Base-by-base conservation (phyloP, 1,140 invertebrate genomes). In the Aporrectodea caliginosa region DNA sequence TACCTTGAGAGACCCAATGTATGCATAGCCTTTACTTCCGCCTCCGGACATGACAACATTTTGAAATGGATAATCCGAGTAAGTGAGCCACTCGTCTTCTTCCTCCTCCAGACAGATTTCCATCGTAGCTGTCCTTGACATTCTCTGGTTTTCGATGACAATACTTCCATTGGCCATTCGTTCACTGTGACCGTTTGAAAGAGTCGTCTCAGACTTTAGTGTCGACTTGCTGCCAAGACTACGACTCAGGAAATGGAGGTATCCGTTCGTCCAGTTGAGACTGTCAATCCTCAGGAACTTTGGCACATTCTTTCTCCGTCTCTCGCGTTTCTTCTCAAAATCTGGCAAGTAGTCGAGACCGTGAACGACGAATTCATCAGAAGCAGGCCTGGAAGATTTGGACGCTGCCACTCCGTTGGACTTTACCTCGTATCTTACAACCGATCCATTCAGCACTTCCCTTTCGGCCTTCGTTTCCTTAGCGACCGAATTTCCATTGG, bases 291-390 rank as follows among this genome's bases (percentile, higher is more conserved):
- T n/a, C 14, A 76, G 31, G 31, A 76, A 76, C 43, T 76, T 76
- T 2, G 43, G 34, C 16, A 76, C 75, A 58, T 43, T 1, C 35
- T 76, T 76, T 43, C 35, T 35, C 43, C 35, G 34, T 58, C 75
- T 43, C 35, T 27, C 35, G n/a, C 35, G 29, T 30, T 43, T 76
- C 75, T 79, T 71, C n/a, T 75, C 70, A 14, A 71, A 77, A 16
- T 68, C 35, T 68, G 82, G 83, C 92, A 85, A 85, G 90, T 75
- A 80, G 76, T 27, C 82, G 80, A 84, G 83, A 74, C 35, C 83
- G 84, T 81, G 69, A 82, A 84, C 84, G 85, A 86, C 84, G 90
- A 91, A 89, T 90, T 90, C 84, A n/a, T n/a, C n/a, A n/a, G n/a
- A n/a, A n/a, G n/a, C n/a, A n/a, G n/a, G n/a, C n/a, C n/a, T n/a